Evolutionary conservation across 2,797 vertebrate genomes (phyloP), one percentile per base, ranked within the genome.

Genomic region (Pampus argenteus): DNA sequence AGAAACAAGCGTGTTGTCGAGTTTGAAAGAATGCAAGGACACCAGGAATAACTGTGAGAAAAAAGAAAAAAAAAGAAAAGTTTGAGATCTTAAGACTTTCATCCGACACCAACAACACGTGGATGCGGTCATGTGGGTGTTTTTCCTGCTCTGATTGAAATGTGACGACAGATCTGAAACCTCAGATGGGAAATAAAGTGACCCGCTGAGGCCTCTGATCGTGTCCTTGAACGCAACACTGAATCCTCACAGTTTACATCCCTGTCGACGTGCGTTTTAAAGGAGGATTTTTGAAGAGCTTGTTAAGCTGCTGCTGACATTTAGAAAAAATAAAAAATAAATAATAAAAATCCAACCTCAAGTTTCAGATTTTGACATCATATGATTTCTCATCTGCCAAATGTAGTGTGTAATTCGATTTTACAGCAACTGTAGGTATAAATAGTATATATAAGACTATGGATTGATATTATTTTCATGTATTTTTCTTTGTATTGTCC

Each of bases 161-260:
- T 4, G 49, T 63, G 85, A 48, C 1, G 74, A 84, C 74, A 20
- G 74, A 78, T 61, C 62, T 60, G 52, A 66, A 40, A 10, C 15
- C 45, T 45, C 58, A 29, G 59, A 49, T n/a, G n/a, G 64, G 29
- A 54, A 31, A 14, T 11, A 5, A 54, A 2, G 48, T 4, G 59
- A 28, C 13, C 22, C 1, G 29, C 65, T 17, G 68, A 23, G 67
- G n/a, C 50, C 40, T 13, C 9, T 40, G 14, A 68, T 38, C 36
- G 38, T 2, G 65, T 25, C 58, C 68, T 50, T 25, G 10, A 65
- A 51, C 11, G 17, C 66, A 67, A 63, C 57, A n/a, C 48, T 15
- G 14, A 65, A 13, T 9, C 54, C 55, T 54, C 26, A 56, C 50
- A 5, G n/a, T 52, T 44, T 6, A 15, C 14, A 2, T 4, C 17